These are phyloP conservation scores for Uromys caudimaculatus DNA, from an alignment of 2,797 vertebrate species.

Conservation along the genomic window DNA sequence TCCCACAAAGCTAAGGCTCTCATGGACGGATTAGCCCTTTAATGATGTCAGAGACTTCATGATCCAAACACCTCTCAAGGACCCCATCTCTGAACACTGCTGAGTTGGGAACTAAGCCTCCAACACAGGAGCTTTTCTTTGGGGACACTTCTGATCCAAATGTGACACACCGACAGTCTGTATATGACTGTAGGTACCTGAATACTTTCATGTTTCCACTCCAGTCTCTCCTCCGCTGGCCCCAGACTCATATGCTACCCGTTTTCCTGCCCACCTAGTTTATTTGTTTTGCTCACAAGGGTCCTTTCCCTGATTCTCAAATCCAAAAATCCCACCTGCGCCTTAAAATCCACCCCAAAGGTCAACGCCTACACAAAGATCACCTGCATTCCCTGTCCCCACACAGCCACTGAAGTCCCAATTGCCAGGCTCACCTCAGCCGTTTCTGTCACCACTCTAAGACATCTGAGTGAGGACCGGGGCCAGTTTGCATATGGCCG, in stretches of 20 bases:
- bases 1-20: background rate
- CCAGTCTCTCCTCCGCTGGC: background rate
- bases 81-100: background rate
- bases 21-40: background rate
- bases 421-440: background rate
- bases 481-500: background rate
- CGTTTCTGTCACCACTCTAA: background rate
- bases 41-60: background rate
- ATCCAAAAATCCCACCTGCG: background rate
- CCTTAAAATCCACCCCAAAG: background rate
- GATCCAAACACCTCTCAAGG: background rate
- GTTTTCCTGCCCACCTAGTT: background rate
- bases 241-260: background rate
- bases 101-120: background rate
- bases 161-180: background rate
- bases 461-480: background rate
- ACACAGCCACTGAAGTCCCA: background rate
- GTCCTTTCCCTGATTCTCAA: background rate
- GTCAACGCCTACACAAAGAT: background rate
- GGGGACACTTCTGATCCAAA: background rate
- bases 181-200: background rate
- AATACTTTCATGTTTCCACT: background rate
- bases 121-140: background rate
- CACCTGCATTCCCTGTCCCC: background rate
- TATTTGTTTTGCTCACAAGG: background rate